Conservation (phyloP, 35 echinoderm and acorn worm genomes). For the Diadema setosum region DNA sequence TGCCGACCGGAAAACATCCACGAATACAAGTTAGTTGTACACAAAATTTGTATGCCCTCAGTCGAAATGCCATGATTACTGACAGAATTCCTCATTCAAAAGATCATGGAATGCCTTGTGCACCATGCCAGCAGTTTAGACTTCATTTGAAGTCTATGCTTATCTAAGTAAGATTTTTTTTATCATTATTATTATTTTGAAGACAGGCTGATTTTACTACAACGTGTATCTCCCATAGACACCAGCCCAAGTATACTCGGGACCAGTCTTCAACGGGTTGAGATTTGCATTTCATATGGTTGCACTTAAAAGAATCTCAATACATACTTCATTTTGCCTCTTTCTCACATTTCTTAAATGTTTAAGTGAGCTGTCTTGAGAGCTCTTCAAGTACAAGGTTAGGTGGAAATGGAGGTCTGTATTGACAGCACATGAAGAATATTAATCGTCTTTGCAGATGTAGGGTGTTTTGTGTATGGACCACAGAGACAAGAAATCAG, state of each 20-base stretch:
- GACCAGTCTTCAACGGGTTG: neutral
- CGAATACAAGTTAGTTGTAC: conserved; percentile 87
- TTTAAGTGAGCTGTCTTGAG: too few relatives aligned
- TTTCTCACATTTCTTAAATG: neutral
- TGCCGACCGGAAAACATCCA: conserved; percentile 94
- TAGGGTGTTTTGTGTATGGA: neutral
- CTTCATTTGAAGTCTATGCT: too few relatives aligned
- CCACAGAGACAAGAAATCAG: neutral
- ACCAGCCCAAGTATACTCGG: neutral
- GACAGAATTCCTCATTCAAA: neutral
- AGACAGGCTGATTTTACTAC: too few relatives aligned
- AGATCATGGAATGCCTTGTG: too few relatives aligned
- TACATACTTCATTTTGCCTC: neutral
- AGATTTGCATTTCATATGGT: neutral
- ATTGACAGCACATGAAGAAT: neutral
- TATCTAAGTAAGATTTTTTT: too few relatives aligned
- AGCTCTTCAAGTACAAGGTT: too few relatives aligned
- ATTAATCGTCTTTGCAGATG: neutral
- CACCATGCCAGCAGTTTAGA: too few relatives aligned
- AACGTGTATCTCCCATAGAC: too few relatives aligned
- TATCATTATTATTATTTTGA: too few relatives aligned
- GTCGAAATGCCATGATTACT: neutral
- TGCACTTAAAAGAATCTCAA: neutral
- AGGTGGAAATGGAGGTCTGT: neutral
- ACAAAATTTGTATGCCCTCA: neutral